phyloP scores from a whole-genome alignment of 2,888 invertebrate genomes.

The Agonopterix heracliana region DNA sequence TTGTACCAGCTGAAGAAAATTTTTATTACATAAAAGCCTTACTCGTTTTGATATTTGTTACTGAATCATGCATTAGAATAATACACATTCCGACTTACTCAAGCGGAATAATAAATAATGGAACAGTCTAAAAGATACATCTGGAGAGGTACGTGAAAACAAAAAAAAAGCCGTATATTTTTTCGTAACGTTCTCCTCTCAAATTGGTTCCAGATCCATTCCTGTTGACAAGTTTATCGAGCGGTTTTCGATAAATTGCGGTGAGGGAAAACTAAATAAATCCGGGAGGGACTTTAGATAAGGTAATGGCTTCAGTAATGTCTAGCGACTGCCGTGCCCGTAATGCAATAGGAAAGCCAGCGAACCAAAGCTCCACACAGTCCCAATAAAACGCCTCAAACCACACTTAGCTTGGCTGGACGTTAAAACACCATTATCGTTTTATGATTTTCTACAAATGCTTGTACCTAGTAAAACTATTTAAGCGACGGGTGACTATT shows the following conservation, averaged over 20 bases:
- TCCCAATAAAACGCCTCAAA: slow-evolving; percentile 28
- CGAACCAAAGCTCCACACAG: slow-evolving; percentile 43
- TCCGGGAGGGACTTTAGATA: slow-evolving; percentile 76
- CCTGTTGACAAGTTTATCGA: slow-evolving; percentile 76
- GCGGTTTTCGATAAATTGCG: slow-evolving; percentile 75
- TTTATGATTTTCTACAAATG: neutral
- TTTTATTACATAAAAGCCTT: no score
- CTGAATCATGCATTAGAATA: no score
- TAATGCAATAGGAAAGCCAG: slow-evolving; percentile 68
- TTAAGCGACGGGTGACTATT: no score
- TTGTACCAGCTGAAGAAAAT: no score
- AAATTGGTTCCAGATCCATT: slow-evolving; percentile 73
- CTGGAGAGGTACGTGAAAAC: neutral
- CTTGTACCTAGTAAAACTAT: no score
- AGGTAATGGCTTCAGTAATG: slow-evolving; percentile 75
- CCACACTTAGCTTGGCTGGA: slow-evolving; percentile 16
- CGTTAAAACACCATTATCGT: slow-evolving; percentile 9
- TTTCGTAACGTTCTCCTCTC: slow-evolving; percentile 57
- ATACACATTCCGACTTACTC: no score
- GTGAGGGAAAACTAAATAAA: slow-evolving; percentile 76
- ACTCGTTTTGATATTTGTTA: no score
- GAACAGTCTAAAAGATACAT: neutral
- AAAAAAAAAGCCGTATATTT: slow-evolving; percentile 53
- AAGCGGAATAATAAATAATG: no score
- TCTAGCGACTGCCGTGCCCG: slow-evolving; percentile 62